Conservation (phyloP, 2,113 vertebrate genomes). For the Alexandromys fortis region DNA sequence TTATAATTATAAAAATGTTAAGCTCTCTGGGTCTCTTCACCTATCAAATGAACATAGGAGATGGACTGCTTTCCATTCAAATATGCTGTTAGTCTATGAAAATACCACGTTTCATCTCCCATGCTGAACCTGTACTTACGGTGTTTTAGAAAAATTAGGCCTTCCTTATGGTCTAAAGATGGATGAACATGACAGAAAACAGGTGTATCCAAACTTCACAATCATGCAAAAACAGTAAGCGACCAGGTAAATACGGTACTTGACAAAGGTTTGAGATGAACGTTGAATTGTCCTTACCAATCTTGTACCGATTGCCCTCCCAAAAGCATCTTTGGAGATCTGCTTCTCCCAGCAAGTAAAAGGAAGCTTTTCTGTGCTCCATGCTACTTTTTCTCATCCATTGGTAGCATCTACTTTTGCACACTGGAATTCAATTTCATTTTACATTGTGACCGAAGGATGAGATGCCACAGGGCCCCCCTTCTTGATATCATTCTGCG, state of each 20-base stretch:
- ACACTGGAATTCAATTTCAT: slow-evolving; percentile 24
- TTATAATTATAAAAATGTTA: neutral
- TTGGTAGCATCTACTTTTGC: slow-evolving; percentile 31
- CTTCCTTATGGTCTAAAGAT: neutral
- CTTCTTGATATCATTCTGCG: neutral
- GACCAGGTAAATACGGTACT: neutral
- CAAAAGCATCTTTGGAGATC: slow-evolving; percentile 44
- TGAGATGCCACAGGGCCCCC: too few relatives aligned
- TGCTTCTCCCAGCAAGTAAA: slow-evolving; percentile 40
- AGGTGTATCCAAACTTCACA: slow-evolving; percentile 54
- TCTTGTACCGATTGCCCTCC: slow-evolving; percentile 69
- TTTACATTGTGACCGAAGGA: neutral
- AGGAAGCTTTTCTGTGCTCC: slow-evolving; percentile 62
- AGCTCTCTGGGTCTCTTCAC: neutral
- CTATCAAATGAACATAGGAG: neutral
- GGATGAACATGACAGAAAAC: neutral
- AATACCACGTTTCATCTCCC: neutral
- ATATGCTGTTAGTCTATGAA: neutral
- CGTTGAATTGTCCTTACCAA: slow-evolving; percentile 64
- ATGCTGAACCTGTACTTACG: neutral
- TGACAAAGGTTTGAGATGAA: slow-evolving; percentile 65
- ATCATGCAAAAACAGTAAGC: slow-evolving; percentile 36
- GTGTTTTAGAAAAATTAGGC: neutral
- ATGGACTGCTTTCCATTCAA: neutral
- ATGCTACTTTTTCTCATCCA: slow-evolving; percentile 35